A percentile compares a stretch with the other conserved stretches of the same genome.
Evolutionary conservation across 2,113 vertebrate genomes (phyloP).

Genomic region (Eudyptes chrysolophus): DNA sequence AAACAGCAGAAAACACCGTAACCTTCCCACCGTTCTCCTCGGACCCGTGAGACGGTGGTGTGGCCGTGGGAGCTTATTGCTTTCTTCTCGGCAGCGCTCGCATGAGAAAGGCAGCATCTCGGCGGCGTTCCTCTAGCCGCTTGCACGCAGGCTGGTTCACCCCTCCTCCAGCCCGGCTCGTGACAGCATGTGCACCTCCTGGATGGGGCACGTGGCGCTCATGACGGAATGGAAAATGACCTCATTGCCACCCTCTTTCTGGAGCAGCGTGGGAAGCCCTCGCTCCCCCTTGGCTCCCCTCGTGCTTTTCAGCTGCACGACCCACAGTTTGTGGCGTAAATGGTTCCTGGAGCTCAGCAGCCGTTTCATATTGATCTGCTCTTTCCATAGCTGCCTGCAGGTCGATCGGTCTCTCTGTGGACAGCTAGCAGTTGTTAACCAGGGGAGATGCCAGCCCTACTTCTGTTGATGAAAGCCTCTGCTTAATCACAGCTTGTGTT

Average conservation of each 20-base stretch:
- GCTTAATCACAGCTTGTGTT: neutral
- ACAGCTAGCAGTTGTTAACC: neutral
- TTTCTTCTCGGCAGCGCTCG: rapidly evolving
- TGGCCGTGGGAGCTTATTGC: neutral
- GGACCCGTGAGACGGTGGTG: neutral
- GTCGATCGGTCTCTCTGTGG: rapidly evolving
- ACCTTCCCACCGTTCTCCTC: neutral
- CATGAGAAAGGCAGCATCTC: neutral
- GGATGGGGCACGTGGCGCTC: rapidly evolving
- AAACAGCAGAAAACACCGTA: neutral
- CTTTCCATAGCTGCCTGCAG: neutral
- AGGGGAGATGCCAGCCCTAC: neutral
- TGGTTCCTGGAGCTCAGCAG: neutral
- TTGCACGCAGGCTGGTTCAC: neutral
- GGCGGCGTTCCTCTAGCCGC: rapidly evolving
- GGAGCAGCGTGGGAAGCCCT: neutral
- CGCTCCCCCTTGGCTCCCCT: rapidly evolving
- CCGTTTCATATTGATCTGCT: rapidly evolving
- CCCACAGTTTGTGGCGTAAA: rapidly evolving
- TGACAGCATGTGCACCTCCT: rapidly evolving
- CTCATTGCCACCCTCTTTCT: neutral
- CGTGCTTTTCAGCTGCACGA: rapidly evolving
- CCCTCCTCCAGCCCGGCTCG: neutral
- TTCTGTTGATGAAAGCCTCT: neutral
- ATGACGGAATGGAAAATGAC: neutral